Evolutionary conservation across 2,888 invertebrate genomes (phyloP), one percentile per base, ranked within the genome.

Genomic region (Syritta pipiens): DNA sequence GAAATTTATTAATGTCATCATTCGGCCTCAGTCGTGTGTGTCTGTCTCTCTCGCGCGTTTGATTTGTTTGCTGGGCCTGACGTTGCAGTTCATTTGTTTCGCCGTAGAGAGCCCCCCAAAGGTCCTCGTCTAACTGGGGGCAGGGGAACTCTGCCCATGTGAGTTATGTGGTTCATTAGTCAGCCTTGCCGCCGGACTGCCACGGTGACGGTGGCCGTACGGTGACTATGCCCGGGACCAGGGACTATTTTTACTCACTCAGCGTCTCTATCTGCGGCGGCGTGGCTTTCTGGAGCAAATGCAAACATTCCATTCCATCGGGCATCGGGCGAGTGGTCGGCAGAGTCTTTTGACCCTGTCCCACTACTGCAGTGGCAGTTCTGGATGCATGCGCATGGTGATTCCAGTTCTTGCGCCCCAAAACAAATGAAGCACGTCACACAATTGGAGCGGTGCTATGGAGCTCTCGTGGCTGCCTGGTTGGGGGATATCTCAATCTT

Each of bases 1-100:
- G 63, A 76, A 65, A 81, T 81, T 77, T 81, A 77, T 81, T 81
- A 81, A 76, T 77, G 77, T 67, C 81, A 72, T 72, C 76, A 63
- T 71, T 75, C 63, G 57, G 69, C 51, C 48, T 20, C 59, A 57
- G 48, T 55, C 35, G 57, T 49, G 57, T 74, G 9, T 28, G 51
- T 40, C 17, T 51, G 10, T 46, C 44, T 48, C 65, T 65, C 42
- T 42, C 51, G 12, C 57, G 17, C 28, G 17, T 44, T 59, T 30
- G 26, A 49, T 49, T 63, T 76, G 76, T 69, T 76, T 76, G 69
- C 57, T 69, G n/a, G n/a, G n/a, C 49, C 51, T 69, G 76, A 69
- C 69, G 49, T 69, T 53, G 55, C 53, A 55, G 76, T 55, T 63
- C 62, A 76, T 69, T 76, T 69, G 62, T 69, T 57, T 62, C 44